Percentiles rank a stretch among this genome's conserved stretches.
phyloP scores from a whole-genome alignment of 1,140 invertebrate species.

The Brachionus paranguensis region DNA sequence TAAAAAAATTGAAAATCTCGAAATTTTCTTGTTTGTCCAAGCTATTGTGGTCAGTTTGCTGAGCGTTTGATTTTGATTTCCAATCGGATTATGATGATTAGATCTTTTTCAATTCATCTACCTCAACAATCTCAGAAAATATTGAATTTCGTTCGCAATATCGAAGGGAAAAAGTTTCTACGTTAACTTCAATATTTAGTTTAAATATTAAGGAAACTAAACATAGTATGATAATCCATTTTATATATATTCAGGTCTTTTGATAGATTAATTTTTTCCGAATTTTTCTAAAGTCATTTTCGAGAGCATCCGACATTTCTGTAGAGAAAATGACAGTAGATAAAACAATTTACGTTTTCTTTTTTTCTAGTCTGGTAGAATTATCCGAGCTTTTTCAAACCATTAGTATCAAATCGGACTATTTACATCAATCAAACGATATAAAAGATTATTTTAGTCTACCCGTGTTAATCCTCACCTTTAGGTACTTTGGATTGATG shows the following conservation, averaged over 20 bases:
- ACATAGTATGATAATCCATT: slow-evolving; percentile 20
- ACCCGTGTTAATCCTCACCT: background rate
- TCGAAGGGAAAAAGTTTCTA: slow-evolving; percentile 3
- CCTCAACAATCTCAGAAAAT: background rate
- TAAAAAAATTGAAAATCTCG: background rate
- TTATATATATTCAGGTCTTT: background rate
- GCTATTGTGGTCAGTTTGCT: background rate
- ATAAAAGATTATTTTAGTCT: background rate
- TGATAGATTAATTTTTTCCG: background rate
- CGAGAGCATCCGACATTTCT: background rate
- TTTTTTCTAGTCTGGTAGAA: background rate
- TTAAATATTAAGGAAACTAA: slow-evolving; percentile 16
- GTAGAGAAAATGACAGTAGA: background rate
- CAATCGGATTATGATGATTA: slow-evolving; percentile 7
- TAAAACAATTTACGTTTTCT: background rate
- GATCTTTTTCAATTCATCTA: background rate
- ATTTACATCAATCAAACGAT: background rate
- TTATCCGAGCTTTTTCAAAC: background rate
- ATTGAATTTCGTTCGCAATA: slow-evolving; percentile 1
- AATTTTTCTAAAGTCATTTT: background rate
- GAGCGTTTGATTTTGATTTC: slow-evolving; percentile 20
- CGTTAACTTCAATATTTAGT: background rate
- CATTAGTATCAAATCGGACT: background rate
- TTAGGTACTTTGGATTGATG: background rate
- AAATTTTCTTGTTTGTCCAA: background rate